phyloP scores from a whole-genome alignment of 2,888 invertebrate species.

The Cyrtodaria siliqua region DNA sequence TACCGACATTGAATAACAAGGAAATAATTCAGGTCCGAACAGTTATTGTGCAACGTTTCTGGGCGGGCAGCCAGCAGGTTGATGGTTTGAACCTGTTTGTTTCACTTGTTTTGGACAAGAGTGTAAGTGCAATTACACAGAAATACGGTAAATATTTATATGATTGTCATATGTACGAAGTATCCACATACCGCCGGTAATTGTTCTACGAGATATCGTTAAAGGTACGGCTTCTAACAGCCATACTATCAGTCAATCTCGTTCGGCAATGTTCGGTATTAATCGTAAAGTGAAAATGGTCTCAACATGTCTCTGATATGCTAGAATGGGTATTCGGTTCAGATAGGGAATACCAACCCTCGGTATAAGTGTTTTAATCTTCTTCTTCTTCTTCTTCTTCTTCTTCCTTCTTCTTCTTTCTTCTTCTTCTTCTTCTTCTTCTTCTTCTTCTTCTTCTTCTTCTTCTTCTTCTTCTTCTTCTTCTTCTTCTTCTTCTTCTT shows the following conservation, averaged over 20 bases:
- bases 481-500: conserved; percentile 1
- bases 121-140: conserved; percentile 19
- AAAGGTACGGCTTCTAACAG: conserved; percentile 1
- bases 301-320: not conserved
- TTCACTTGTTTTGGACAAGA: conserved; percentile 34
- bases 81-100: conserved; percentile 33
- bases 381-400: conserved; percentile 28
- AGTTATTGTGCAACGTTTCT: not conserved
- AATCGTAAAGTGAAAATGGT: not conserved
- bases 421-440: conserved; percentile 9
- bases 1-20: no score
- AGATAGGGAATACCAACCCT: no score
- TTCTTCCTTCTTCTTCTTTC: conserved; percentile 5
- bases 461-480: not conserved
- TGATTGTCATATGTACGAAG: conserved; percentile 15
- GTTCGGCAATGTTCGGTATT: not conserved
- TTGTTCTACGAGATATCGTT: not conserved
- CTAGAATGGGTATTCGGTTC: no score
- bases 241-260: no score
- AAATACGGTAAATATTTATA: conserved; percentile 12
- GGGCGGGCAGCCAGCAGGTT: conserved; percentile 25
- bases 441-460: not conserved
- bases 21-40: no score
- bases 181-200: conserved; percentile 22
- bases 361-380: no score